phyloP scores from a whole-genome alignment of 35 echinoderm and acorn worm genomes.

The Eucidaris tribuloides region DNA sequence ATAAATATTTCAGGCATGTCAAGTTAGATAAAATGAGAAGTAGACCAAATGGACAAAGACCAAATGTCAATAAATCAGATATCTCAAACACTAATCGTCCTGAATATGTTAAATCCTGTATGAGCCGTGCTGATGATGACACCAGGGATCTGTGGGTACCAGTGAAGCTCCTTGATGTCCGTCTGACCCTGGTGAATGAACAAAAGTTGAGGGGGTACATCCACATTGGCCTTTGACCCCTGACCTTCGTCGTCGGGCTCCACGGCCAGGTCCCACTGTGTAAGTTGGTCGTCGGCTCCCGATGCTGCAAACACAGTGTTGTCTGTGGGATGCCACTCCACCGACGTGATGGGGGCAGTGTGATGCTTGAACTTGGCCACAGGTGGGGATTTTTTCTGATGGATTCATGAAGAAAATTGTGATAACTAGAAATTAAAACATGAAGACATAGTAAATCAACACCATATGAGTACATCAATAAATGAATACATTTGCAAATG shows the following conservation, averaged over 20 bases:
- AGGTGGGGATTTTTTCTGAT: constrained; percentile 74
- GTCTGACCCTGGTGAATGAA: constrained; percentile 97
- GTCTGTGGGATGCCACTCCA: constrained; percentile 90
- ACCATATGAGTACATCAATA: background rate
- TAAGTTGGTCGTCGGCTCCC: constrained; percentile 88
- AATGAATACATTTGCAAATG: background rate
- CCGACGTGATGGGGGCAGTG: constrained; percentile 80
- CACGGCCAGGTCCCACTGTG: constrained; percentile 89
- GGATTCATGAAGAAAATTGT: background rate
- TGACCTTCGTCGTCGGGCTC: constrained; percentile 57
- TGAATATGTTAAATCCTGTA: constrained; percentile 94
- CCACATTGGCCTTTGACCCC: constrained; percentile 5
- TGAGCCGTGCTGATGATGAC: constrained; percentile 88
- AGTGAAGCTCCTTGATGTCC: constrained; percentile 94
- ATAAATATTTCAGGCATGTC: no score
- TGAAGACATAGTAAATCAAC: background rate
- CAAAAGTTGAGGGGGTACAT: constrained; percentile 85
- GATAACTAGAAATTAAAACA: background rate
- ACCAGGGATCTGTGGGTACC: constrained; percentile 95
- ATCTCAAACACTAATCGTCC: constrained; percentile 83
- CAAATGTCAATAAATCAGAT: no score
- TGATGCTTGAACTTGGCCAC: constrained; percentile 98
- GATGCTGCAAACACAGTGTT: constrained; percentile 82
- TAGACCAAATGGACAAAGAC: no score
- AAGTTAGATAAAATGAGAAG: no score